phyloP scores from a whole-genome alignment of 1,140 invertebrate genomes.

The Polypedilum vanderplanki region DNA sequence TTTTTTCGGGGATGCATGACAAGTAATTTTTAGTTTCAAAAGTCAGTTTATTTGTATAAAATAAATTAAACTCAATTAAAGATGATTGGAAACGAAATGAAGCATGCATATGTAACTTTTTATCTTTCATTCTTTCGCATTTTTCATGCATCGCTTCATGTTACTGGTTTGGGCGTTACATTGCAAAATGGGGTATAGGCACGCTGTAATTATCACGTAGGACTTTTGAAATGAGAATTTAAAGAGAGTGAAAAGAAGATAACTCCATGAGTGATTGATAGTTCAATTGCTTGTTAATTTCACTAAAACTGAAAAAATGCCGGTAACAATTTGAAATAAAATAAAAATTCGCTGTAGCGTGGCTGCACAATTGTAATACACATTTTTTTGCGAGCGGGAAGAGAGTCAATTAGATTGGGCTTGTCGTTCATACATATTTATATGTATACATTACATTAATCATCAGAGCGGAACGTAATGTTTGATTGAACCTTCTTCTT shows the following conservation, averaged over 20 bases:
- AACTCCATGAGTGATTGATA: not conserved
- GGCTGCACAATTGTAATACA: not conserved
- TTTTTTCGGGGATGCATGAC: not conserved
- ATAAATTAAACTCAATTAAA: slow-evolving; percentile 14
- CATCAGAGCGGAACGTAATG: not conserved
- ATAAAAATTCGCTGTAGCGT: not conserved
- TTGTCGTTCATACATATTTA: not conserved
- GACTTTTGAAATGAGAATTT: not conserved
- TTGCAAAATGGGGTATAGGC: not conserved
- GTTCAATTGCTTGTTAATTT: too few relatives aligned
- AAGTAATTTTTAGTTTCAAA: not conserved
- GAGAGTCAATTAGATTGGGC: not conserved
- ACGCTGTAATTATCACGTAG: slow-evolving; percentile 17
- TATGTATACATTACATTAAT: not conserved
- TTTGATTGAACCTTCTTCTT: not conserved
- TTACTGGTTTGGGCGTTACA: not conserved
- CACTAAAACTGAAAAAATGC: not conserved
- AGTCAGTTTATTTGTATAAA: not conserved
- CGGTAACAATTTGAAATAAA: not conserved
- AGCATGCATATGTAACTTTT: not conserved
- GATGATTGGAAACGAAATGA: not conserved
- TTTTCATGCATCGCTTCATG: not conserved
- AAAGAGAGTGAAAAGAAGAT: not conserved
- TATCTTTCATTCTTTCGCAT: not conserved
- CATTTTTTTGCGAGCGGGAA: not conserved